A percentile compares a stretch with the other conserved stretches of the same genome.
These are phyloP conservation scores for Lepisosteus oculatus DNA, from an alignment of 2,113 vertebrate species.

Conservation along the genomic window DNA sequence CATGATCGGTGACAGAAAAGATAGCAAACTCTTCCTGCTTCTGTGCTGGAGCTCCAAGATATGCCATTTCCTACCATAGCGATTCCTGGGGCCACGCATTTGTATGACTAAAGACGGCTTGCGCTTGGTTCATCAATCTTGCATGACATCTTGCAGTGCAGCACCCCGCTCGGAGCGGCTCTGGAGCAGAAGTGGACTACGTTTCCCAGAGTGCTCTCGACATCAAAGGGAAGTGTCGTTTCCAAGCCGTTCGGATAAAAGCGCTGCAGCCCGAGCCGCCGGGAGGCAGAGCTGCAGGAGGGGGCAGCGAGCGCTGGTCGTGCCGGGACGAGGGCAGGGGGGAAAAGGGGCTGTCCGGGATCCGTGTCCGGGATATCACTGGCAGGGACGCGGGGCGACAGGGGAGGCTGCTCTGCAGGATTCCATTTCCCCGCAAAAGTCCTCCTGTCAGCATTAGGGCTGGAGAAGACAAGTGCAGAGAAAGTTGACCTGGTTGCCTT, in stretches of 20 bases:
- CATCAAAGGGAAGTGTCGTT: slow-evolving; percentile 74
- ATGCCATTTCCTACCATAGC: too few relatives aligned
- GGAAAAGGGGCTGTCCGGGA: slow-evolving; percentile 42
- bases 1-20: too few relatives aligned
- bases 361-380: slow-evolving; percentile 16
- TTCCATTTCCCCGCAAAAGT: slow-evolving; percentile 1
- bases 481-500: slow-evolving; percentile 76
- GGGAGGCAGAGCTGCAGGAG: slow-evolving; percentile 44
- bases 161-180: too few relatives aligned
- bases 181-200: slow-evolving; percentile 56
- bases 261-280: slow-evolving; percentile 58
- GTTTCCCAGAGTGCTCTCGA: slow-evolving; percentile 72
- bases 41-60: too few relatives aligned
- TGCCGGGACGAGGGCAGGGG: slow-evolving; percentile 50
- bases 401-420: neutral
- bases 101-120: too few relatives aligned
- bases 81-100: too few relatives aligned
- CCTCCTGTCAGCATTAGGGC: neutral
- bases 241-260: slow-evolving; percentile 54
- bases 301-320: slow-evolving; percentile 54
- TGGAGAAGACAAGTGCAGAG: slow-evolving; percentile 38
- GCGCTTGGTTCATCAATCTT: too few relatives aligned
- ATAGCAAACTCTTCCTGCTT: too few relatives aligned
- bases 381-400: slow-evolving; percentile 7
- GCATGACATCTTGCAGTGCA: too few relatives aligned